A percentile compares a stretch with the other conserved stretches of the same genome.
These are phyloP conservation scores for Smittia aterrima DNA, from an alignment of 2,888 invertebrate species.

Conservation along the genomic window DNA sequence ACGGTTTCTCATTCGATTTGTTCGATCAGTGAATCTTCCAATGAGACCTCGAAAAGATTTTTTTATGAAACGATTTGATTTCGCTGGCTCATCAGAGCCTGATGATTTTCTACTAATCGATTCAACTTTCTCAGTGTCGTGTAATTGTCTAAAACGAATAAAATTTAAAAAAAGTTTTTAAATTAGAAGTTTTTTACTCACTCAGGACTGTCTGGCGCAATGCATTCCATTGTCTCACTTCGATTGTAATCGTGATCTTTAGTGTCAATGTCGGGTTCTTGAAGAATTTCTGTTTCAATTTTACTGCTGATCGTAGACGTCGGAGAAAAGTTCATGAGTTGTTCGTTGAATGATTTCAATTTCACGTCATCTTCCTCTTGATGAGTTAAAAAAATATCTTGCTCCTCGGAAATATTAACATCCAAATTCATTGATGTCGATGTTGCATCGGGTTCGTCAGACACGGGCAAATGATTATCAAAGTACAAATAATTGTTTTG, in stretches of 20 bases:
- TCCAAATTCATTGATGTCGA: not conserved
- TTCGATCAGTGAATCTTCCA: slow-evolving; percentile 61
- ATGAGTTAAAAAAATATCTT: slow-evolving; percentile 22
- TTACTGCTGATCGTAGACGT: slow-evolving; percentile 22
- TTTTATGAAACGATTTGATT: slow-evolving; percentile 20
- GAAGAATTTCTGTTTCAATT: not conserved
- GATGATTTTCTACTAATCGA: not conserved
- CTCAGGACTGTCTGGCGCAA: slow-evolving; percentile 34
- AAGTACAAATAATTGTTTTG: slow-evolving; percentile 47
- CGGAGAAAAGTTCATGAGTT: slow-evolving; percentile 2
- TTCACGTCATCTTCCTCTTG: slow-evolving; percentile 12
- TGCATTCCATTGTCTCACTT: slow-evolving; percentile 33
- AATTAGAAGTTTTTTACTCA: not conserved
- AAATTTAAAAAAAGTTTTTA: not conserved
- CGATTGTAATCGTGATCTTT: not conserved
- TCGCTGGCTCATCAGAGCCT: not conserved
- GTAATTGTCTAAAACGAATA: slow-evolving; percentile 18
- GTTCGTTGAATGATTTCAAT: slow-evolving; percentile 16
- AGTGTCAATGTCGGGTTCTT: not conserved
- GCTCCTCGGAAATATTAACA: slow-evolving; percentile 14
- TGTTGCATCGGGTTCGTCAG: not conserved
- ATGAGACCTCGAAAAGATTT: slow-evolving; percentile 59
- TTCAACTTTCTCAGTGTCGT: too few relatives aligned
- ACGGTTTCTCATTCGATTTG: slow-evolving; percentile 58
- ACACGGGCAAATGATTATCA: slow-evolving; percentile 1